A percentile compares a stretch with the other conserved stretches of the same genome.
These are phyloP conservation scores for Phylloscopus trochiloides DNA, from an alignment of 2,113 vertebrate genomes.

Conservation along the genomic window DNA sequence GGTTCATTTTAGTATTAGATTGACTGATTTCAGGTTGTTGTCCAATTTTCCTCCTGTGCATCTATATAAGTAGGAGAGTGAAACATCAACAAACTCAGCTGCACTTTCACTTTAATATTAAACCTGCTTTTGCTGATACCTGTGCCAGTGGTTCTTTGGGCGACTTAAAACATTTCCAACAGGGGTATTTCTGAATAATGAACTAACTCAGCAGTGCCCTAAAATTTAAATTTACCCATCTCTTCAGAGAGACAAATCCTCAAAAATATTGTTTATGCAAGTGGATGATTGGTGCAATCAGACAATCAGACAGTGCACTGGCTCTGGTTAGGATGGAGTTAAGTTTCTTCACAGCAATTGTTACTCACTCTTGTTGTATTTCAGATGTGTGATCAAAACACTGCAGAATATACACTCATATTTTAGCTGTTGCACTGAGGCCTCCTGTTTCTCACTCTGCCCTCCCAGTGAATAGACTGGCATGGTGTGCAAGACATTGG, in stretches of 20 bases:
- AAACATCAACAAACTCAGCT: neutral
- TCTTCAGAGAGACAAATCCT: neutral
- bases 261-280: neutral
- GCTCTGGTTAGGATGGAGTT: neutral
- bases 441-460: neutral
- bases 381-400: neutral
- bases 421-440: neutral
- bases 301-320: neutral
- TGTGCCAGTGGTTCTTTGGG: neutral
- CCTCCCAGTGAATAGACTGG: neutral
- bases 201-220: neutral
- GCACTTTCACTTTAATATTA: neutral
- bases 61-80: neutral
- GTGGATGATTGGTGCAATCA: neutral
- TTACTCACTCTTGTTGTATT: accelerated
- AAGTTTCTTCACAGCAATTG: neutral
- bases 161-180: accelerated
- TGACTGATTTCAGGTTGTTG: neutral
- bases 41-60: neutral
- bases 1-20: neutral
- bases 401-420: neutral
- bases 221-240: neutral
- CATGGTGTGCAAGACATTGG: neutral
- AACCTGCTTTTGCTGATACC: neutral
- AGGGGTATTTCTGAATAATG: neutral